Base-by-base conservation (phyloP, 2,888 invertebrate genomes). In the Yponomeuta sedellus region DNA sequence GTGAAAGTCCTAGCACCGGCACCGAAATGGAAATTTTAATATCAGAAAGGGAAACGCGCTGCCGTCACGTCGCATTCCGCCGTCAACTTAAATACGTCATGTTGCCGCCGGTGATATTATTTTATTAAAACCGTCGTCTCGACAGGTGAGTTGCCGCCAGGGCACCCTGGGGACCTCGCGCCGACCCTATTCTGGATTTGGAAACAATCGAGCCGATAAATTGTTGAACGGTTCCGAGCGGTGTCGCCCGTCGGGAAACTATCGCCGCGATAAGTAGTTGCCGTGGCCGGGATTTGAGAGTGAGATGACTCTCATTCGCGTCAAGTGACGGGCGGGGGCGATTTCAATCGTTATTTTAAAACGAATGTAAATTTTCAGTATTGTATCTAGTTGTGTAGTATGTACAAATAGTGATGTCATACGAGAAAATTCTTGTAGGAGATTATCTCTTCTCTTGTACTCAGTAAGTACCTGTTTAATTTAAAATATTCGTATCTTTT, bases 41-140 rank as follows among this genome's bases (percentile, higher is more conserved):
- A 52, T 52, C 16, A 52, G 44, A 52, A 52, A 52, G 16, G 44
- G 44, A 52, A 52, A 52, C 12, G 16, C 44, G 44, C 44, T 10
- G 44, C 44, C 44, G 44, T 22, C 10, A 40, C 63, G 22, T 22
- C 63, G n/a, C 44, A 63, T 28, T 39, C 34, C 10, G 16, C 62
- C 44, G 44, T 16, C 44, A 52, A 52, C 44, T 52, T 52, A 52
- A 52, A 52, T 52, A 52, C 44, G 44, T 52, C 44, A 52, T 52
- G 44, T 52, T 16, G 64, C 39, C 56, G 63, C 44, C 68, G 69
- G 63, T 78, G 80, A 80, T 80, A 78, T 81, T 79, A 81, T 83
- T 82, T 80, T 83, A 84, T 83, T 83, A 85, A 84, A 83, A 82
- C 77, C 77, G 79, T 77, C 77, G 79, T 80, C 79, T 73, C 72